These are phyloP conservation scores for Mirza zaza DNA, from an alignment of 2,113 vertebrate species.

Conservation along the genomic window DNA sequence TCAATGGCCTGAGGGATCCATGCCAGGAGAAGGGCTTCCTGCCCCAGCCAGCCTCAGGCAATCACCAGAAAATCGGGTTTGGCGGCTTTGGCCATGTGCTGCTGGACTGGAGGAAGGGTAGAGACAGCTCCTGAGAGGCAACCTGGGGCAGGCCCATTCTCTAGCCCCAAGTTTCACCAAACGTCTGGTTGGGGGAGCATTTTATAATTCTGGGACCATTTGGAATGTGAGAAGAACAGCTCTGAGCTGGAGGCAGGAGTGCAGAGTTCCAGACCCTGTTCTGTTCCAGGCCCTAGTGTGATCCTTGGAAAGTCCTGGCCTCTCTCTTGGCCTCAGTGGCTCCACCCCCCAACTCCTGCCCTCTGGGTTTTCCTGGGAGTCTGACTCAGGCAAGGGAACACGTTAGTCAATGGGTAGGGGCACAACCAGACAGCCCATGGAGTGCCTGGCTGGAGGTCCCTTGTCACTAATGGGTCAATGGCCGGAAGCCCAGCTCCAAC, in stretches of 20 bases:
- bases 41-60: constrained; percentile 43
- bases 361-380: constrained; percentile 47
- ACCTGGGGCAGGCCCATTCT: not conserved
- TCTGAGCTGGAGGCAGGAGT: not conserved
- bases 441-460: constrained; percentile 41
- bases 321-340: not conserved
- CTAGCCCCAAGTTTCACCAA: not conserved
- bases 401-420: constrained; percentile 4
- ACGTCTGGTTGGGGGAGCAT: not conserved
- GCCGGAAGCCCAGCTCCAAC: constrained; percentile 58
- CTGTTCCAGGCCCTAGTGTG: not conserved
- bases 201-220: constrained; percentile 22
- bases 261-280: not conserved
- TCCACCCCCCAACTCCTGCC: not conserved
- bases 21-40: constrained; percentile 24
- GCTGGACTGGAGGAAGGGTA: constrained; percentile 9
- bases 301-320: not conserved
- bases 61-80: constrained; percentile 71
- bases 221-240: not conserved
- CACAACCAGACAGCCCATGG: not conserved
- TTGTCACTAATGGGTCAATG: constrained; percentile 65
- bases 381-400: constrained; percentile 53
- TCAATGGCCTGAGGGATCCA: not conserved
- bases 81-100: constrained; percentile 26
- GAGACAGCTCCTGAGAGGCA: not conserved